Conservation (phyloP, 1,140 invertebrate genomes). For the Phortica variegata region DNA sequence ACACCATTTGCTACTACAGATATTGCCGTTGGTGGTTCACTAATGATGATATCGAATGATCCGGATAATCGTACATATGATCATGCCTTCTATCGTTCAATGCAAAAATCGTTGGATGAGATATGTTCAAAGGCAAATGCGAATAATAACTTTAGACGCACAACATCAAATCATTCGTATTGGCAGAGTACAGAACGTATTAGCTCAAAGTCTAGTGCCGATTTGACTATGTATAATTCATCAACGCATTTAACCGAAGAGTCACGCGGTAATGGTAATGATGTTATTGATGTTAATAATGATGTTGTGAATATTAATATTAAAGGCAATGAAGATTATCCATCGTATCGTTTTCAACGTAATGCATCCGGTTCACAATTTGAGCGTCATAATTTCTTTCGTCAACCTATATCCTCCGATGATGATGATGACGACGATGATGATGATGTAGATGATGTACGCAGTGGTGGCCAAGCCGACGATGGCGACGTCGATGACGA, state of each 20-base stretch:
- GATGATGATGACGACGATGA: conserved; percentile 1
- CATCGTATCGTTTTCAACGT: conserved; percentile 37
- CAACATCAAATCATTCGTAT: conserved; percentile 1
- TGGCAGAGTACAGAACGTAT: conserved; percentile 28
- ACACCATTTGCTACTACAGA: neutral
- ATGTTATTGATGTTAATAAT: conserved; percentile 11
- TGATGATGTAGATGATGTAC: neutral
- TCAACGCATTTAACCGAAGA: conserved; percentile 28
- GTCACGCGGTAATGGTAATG: neutral
- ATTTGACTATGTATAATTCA: conserved; percentile 50
- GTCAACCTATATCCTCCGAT: conserved; percentile 18
- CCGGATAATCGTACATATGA: conserved; percentile 52
- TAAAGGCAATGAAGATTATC: no score
- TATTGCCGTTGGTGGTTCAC: neutral
- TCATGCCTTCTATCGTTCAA: conserved; percentile 41
- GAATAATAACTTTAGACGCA: neutral
- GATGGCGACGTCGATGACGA: neutral
- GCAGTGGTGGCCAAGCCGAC: no score
- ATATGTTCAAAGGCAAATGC: conserved; percentile 25
- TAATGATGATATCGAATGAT: conserved; percentile 1
- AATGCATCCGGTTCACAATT: conserved; percentile 50
- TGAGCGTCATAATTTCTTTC: conserved; percentile 47
- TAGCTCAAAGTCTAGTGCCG: conserved; percentile 53
- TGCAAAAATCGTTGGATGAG: conserved; percentile 26
- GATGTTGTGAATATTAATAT: conserved; percentile 10